phyloP scores from a whole-genome alignment of 2,797 vertebrate genomes.

The Echeneis naucrates region DNA sequence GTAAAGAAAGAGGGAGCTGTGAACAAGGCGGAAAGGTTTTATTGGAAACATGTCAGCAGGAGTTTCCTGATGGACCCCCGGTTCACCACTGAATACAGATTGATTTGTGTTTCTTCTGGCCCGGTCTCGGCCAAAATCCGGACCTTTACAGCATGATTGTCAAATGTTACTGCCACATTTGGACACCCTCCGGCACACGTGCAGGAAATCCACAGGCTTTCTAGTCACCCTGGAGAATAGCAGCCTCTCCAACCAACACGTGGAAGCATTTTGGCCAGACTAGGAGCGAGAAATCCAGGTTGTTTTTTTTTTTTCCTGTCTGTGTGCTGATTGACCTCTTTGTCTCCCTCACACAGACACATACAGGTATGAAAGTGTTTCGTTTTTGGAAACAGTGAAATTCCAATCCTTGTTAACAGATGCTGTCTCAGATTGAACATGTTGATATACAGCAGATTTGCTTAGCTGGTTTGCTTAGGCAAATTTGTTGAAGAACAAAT shows the following conservation, averaged over 20 bases:
- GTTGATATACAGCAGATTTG: not conserved
- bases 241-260: too few relatives aligned
- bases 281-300: too few relatives aligned
- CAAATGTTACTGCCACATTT: too few relatives aligned
- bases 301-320: too few relatives aligned
- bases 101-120: too few relatives aligned
- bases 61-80: conserved; percentile 15
- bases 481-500: conserved; percentile 11
- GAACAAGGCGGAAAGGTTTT: conserved; percentile 35
- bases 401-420: not conserved
- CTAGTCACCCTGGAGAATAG: too few relatives aligned
- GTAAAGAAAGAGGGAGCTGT: conserved; percentile 7
- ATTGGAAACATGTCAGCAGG: conserved; percentile 13
- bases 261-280: too few relatives aligned
- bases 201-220: too few relatives aligned
- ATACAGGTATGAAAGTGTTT: not conserved
- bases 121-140: too few relatives aligned
- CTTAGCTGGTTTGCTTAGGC: conserved; percentile 20
- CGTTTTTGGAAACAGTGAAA: not conserved
- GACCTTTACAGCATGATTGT: too few relatives aligned
- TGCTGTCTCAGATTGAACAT: not conserved
- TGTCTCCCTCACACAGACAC: not conserved
- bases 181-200: too few relatives aligned
- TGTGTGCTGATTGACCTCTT: not conserved
- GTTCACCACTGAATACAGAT: not conserved